Conservation (phyloP, 2,797 vertebrate genomes). For the Gobionotothen gibberifrons region DNA sequence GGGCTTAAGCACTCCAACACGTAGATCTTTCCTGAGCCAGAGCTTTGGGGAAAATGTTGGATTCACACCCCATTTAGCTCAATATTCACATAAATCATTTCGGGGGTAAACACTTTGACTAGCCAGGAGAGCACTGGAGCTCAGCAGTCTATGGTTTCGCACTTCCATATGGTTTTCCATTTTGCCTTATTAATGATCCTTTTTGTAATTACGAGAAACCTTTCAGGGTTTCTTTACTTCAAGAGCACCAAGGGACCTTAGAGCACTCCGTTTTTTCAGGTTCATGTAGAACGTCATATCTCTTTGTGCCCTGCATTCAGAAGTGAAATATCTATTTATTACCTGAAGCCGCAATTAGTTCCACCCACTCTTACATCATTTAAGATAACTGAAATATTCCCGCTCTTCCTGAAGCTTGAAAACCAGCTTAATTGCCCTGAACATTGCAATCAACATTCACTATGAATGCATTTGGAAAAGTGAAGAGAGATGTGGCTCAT, state of each 20-base stretch:
- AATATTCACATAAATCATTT: slow-evolving; percentile 76
- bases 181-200: slow-evolving; percentile 31
- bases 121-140: slow-evolving; percentile 29
- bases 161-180: slow-evolving; percentile 29
- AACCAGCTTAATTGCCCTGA: slow-evolving; percentile 46
- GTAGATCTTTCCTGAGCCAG: slow-evolving; percentile 77
- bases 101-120: slow-evolving; percentile 62
- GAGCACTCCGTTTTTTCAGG: not conserved
- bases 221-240: slow-evolving; percentile 7
- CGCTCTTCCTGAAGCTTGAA: slow-evolving; percentile 18
- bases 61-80: slow-evolving; percentile 81
- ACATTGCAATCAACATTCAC: slow-evolving; percentile 34
- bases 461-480: slow-evolving; percentile 20
- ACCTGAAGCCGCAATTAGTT: not conserved
- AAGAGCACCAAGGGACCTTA: slow-evolving; percentile 12
- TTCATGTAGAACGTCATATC: not conserved
- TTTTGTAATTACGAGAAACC: slow-evolving; percentile 26
- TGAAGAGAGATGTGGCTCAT: slow-evolving; percentile 32
- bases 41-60: slow-evolving; percentile 67
- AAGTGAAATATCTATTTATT: slow-evolving; percentile 4
- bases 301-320: not conserved
- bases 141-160: slow-evolving; percentile 37
- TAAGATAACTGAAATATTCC: slow-evolving; percentile 4
- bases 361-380: not conserved
- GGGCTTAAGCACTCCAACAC: slow-evolving; percentile 48